Conservation (phyloP, 2,888 invertebrate species). For the Agrochola litura region DNA sequence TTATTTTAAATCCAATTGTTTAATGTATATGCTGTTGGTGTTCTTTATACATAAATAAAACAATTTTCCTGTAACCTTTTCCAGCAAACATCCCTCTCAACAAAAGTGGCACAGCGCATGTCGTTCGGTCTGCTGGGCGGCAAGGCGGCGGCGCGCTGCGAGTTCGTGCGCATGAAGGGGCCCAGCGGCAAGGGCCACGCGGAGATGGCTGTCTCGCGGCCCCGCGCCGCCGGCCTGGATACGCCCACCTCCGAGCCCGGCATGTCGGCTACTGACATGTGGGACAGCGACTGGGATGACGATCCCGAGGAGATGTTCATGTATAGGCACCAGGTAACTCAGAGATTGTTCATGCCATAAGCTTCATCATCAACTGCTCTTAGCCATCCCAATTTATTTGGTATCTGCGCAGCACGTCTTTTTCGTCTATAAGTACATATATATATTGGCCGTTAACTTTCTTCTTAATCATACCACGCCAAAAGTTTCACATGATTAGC, state of each 20-base stretch:
- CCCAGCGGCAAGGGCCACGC: constrained; percentile 98
- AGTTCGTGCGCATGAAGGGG: constrained; percentile 99
- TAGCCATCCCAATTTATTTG: no score
- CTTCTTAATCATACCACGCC: neutral
- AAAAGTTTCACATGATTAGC: neutral
- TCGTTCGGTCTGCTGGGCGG: constrained; percentile 97
- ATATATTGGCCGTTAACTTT: neutral
- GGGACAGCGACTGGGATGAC: constrained; percentile 97
- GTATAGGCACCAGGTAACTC: constrained; percentile 93
- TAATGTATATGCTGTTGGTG: no score
- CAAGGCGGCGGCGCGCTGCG: constrained; percentile 95
- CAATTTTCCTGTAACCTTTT: constrained; percentile 60
- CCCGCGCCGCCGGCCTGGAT: constrained; percentile 97
- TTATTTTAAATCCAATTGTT: no score
- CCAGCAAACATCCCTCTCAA: constrained; percentile 97
- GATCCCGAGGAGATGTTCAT: constrained; percentile 96
- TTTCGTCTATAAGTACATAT: neutral
- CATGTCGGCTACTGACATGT: constrained; percentile 95
- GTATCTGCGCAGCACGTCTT: neutral
- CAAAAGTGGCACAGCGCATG: constrained; percentile 98
- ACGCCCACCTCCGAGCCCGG: constrained; percentile 98
- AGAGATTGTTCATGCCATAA: neutral
- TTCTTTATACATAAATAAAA: no score
- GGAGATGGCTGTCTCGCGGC: constrained; percentile 99
- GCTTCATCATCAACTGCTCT: neutral